Evolutionary conservation across 1,140 invertebrate genomes (phyloP).

Genomic region (Lucilia cuprina): DNA sequence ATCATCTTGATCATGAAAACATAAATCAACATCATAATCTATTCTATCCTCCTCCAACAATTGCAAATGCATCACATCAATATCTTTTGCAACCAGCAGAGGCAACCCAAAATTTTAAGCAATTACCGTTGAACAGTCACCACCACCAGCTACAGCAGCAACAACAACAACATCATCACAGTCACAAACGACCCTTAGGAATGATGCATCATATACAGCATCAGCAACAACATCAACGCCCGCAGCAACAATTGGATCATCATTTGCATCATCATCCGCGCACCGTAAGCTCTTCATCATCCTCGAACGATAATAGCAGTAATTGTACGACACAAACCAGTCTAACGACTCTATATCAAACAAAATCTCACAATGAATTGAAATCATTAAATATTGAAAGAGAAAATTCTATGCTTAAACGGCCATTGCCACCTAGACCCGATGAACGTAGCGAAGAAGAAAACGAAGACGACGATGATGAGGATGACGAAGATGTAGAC

Average conservation of each 20-base stretch:
- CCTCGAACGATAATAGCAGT: constrained; percentile 39
- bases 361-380: constrained; percentile 27
- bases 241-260: not conserved
- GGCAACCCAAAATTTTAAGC: constrained; percentile 21
- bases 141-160: not conserved
- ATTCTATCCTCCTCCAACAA: constrained; percentile 27
- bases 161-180: constrained; percentile 24
- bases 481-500: not conserved
- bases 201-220: not conserved
- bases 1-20: constrained; percentile 30
- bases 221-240: not conserved
- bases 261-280: constrained; percentile 19
- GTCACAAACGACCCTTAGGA: constrained; percentile 3
- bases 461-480: not conserved
- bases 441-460: not conserved
- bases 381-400: constrained; percentile 18
- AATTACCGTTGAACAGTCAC: constrained; percentile 25
- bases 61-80: constrained; percentile 13
- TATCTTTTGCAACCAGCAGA: constrained; percentile 17
- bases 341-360: constrained; percentile 37
- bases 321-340: constrained; percentile 38
- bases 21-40: constrained; percentile 32
- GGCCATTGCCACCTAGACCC: constrained; percentile 36
- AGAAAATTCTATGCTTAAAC: constrained; percentile 33
- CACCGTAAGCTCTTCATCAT: constrained; percentile 38